These are phyloP conservation scores for Limnephilus rhombicus DNA, from an alignment of 2,888 invertebrate genomes.

Conservation along the genomic window DNA sequence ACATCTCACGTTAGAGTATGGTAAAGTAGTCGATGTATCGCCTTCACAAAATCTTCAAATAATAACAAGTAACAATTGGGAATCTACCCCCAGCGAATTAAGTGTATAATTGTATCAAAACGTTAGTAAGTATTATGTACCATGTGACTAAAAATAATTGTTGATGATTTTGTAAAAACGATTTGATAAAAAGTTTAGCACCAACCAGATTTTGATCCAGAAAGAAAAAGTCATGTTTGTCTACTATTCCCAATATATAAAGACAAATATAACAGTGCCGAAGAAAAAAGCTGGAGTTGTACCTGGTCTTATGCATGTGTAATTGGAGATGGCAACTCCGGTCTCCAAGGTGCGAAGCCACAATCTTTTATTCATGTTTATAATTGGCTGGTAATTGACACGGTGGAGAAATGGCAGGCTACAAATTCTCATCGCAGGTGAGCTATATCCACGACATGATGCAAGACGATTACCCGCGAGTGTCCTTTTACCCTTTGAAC, in stretches of 20 bases:
- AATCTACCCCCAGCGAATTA: not conserved
- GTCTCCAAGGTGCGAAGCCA: no score
- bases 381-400: not conserved
- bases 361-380: not conserved
- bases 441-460: not conserved
- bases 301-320: no score
- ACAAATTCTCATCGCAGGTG: not conserved
- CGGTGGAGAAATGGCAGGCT: not conserved
- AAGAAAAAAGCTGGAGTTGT: no score
- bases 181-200: not conserved
- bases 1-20: no score
- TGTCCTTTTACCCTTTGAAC: not conserved
- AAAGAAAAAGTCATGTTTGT: no score
- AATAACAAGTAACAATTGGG: not conserved
- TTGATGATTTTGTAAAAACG: not conserved
- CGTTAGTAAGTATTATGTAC: not conserved
- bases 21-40: no score
- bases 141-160: not conserved
- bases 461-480: not conserved
- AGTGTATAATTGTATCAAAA: not conserved
- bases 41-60: no score
- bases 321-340: no score
- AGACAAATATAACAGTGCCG: no score
- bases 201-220: no score
- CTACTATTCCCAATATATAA: no score